Percentiles rank a stretch among this genome's conserved stretches.
phyloP scores from a whole-genome alignment of 2,888 invertebrate species.

The Myopa testacea region DNA sequence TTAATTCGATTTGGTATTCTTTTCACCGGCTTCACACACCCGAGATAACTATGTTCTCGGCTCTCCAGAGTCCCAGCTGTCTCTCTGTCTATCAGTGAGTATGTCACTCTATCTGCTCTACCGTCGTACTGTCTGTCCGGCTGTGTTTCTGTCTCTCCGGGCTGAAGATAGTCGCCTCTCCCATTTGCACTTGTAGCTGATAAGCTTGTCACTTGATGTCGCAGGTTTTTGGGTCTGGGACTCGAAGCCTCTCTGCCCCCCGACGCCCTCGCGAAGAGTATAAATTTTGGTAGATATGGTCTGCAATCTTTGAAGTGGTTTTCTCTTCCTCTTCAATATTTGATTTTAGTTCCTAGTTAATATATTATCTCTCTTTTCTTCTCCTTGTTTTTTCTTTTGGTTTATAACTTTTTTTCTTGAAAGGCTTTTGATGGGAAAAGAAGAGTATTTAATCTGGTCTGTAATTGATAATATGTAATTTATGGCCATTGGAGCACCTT shows the following conservation, averaged over 20 bases:
- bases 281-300: background rate
- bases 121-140: background rate
- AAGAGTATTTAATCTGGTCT: conserved; percentile 26
- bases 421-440: conserved; percentile 3
- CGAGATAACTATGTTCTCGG: too few species aligned
- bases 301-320: background rate
- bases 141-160: conserved; percentile 4
- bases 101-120: too few species aligned
- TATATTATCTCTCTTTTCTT: background rate
- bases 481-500: conserved; percentile 34
- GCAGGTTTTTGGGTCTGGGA: conserved; percentile 2
- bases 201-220: conserved; percentile 41
- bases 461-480: conserved; percentile 40
- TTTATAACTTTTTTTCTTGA: conserved; percentile 10
- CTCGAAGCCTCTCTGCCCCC: background rate
- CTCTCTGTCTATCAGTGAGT: too few species aligned
- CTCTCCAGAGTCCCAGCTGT: too few species aligned
- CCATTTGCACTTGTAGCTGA: conserved; percentile 35
- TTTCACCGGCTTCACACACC: too few species aligned
- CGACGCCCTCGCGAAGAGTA: background rate
- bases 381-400: background rate
- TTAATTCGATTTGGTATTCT: too few species aligned
- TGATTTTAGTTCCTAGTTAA: conserved; percentile 17
- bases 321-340: conserved; percentile 12
- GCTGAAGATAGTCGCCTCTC: conserved; percentile 4